These are phyloP conservation scores for Alcis repandata DNA, from an alignment of 2,888 invertebrate species.

Conservation along the genomic window DNA sequence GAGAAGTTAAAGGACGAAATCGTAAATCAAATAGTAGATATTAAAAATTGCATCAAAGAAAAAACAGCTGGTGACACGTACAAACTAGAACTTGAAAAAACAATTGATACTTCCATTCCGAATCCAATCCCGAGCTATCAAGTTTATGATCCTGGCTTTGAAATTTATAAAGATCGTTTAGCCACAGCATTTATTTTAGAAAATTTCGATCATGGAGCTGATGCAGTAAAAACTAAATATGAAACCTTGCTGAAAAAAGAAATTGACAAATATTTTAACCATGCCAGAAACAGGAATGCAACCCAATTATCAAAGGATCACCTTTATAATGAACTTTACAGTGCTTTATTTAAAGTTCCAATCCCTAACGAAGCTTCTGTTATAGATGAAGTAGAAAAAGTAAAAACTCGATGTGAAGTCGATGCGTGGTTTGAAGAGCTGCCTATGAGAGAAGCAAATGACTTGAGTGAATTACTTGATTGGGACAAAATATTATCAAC, in stretches of 20 bases:
- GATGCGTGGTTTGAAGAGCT: conserved; percentile 66
- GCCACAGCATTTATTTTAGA: conserved; percentile 69
- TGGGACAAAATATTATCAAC: conserved; percentile 63
- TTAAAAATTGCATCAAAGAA: conserved; percentile 56
- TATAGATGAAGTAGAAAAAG: conserved; percentile 64
- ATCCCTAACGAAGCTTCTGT: conserved; percentile 61
- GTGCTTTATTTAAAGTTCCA: conserved; percentile 63
- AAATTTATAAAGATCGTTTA: conserved; percentile 68
- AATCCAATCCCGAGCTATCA: conserved; percentile 52
- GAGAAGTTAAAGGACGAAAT: conserved; percentile 56
- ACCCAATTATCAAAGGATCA: conserved; percentile 60
- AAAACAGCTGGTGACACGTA: conserved; percentile 62
- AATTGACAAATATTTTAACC: conserved; percentile 62
- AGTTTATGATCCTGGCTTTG: conserved; percentile 63
- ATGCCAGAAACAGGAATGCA: conserved; percentile 59
- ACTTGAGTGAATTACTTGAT: conserved; percentile 56
- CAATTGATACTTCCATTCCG: conserved; percentile 64
- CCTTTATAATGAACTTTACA: conserved; percentile 65
- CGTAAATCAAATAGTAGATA: conserved; percentile 57
- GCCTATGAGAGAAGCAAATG: conserved; percentile 55
- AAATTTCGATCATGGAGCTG: conserved; percentile 68
- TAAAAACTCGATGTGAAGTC: conserved; percentile 70
- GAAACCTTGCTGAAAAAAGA: conserved; percentile 59
- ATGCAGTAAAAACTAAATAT: conserved; percentile 61
- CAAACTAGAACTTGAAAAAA: conserved; percentile 62